Evolutionary conservation across 2,113 vertebrate species (phyloP).

Genomic region (Butorides virescens): DNA sequence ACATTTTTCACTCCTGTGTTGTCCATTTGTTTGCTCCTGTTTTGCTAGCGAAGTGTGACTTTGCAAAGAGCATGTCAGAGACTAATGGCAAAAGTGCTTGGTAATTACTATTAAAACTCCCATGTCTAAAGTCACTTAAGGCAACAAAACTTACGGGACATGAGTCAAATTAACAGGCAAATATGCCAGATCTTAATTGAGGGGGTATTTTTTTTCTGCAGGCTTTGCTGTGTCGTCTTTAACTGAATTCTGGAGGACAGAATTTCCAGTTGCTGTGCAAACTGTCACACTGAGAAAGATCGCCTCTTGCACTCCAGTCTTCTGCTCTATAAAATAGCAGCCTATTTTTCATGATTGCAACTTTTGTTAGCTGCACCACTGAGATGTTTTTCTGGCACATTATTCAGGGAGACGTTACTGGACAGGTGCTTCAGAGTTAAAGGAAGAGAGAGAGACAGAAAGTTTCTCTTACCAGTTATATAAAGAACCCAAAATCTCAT

Average conservation of each 20-base stretch:
- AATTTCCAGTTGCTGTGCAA: conserved; percentile 22
- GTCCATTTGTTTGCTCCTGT: not conserved
- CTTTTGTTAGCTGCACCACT: not conserved
- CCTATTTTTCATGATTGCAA: conserved; percentile 33
- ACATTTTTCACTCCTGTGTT: conserved; percentile 26
- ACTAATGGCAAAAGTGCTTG: not conserved
- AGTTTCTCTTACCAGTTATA: not conserved
- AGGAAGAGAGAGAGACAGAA: not conserved
- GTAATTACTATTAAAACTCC: conserved; percentile 26
- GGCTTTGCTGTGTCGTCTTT: not conserved
- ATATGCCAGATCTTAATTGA: not conserved
- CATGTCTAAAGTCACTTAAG: not conserved
- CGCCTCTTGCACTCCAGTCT: conserved; percentile 1
- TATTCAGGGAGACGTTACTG: conserved; percentile 2
- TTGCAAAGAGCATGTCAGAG: not conserved
- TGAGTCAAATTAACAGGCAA: not conserved
- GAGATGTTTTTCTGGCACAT: conserved; percentile 9
- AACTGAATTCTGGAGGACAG: conserved; percentile 1
- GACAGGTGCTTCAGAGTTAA: not conserved
- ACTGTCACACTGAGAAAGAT: conserved; percentile 34
- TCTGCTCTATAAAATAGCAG: not conserved
- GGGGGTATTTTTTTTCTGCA: not conserved
- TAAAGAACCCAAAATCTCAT: not conserved
- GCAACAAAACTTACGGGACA: not conserved
- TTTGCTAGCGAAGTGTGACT: not conserved